Evolutionary conservation across 2,113 vertebrate genomes (phyloP).

Genomic region (Bubo bubo): DNA sequence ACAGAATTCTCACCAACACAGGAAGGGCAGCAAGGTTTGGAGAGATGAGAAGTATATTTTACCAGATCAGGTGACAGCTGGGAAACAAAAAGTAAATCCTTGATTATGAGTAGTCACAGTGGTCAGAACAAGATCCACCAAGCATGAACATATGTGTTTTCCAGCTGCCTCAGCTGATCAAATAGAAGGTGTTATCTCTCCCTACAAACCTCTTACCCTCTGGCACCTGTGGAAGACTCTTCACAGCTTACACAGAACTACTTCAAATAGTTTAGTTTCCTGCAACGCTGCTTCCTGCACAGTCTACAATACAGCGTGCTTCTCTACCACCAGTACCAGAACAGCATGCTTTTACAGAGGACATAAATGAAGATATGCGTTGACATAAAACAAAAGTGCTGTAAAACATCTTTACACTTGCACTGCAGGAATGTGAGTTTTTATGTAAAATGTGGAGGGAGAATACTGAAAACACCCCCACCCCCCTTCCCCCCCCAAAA

Average conservation of each 20-base stretch:
- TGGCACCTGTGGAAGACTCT: background rate
- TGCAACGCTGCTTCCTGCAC: background rate
- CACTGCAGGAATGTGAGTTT: background rate
- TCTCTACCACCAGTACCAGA: background rate
- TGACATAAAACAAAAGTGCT: background rate
- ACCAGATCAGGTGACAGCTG: background rate
- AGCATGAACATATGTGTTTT: background rate
- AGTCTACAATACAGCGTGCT: fast-evolving
- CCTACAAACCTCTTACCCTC: background rate
- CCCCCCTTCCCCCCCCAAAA: too few relatives aligned
- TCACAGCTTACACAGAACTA: background rate
- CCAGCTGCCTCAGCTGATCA: background rate
- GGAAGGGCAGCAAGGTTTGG: background rate
- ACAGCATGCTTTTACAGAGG: background rate
- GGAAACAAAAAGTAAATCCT: background rate
- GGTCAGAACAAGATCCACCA: background rate
- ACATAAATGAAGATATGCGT: background rate
- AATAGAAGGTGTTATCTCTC: background rate
- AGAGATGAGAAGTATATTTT: background rate
- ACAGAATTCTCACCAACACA: background rate
- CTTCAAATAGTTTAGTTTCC: background rate
- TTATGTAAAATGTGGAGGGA: background rate
- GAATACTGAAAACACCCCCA: background rate
- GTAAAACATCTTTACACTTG: background rate
- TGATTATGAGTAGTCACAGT: background rate